Conservation (phyloP, 2,888 invertebrate genomes). For the Pycnomerus fuliginosus region DNA sequence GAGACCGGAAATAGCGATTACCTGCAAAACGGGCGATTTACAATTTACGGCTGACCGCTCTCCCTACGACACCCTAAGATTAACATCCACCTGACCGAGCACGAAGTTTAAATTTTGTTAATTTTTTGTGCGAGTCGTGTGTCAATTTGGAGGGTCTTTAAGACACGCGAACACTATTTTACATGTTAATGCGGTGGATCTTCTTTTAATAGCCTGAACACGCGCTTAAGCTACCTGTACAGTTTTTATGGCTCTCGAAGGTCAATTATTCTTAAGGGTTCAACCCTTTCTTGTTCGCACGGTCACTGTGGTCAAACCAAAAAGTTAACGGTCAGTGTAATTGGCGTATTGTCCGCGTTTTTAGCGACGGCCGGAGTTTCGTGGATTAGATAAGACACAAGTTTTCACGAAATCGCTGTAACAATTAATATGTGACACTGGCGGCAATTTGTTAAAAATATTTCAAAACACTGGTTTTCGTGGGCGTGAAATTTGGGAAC, state of each 20-base stretch:
- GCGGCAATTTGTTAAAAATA: too few relatives aligned
- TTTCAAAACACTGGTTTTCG: not conserved
- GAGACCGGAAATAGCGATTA: conserved; percentile 12
- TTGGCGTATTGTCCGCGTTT: conserved; percentile 24
- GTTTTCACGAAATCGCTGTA: too few relatives aligned
- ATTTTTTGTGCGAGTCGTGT: conserved; percentile 4
- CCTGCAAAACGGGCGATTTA: conserved; percentile 35
- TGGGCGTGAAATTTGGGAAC: not conserved
- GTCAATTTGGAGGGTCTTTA: conserved; percentile 20
- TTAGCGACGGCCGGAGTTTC: not conserved
- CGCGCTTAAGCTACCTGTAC: not conserved
- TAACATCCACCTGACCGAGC: conserved; percentile 18
- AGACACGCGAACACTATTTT: conserved; percentile 25
- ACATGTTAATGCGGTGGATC: conserved; percentile 36
- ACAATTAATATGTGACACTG: too few relatives aligned
- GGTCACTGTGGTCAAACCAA: conserved; percentile 33
- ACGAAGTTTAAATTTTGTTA: not conserved
- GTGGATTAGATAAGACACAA: not conserved
- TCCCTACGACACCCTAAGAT: conserved; percentile 34
- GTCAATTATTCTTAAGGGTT: conserved; percentile 23
- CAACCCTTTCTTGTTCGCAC: conserved; percentile 37
- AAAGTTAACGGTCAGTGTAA: conserved; percentile 32
- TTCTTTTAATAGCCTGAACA: conserved; percentile 38
- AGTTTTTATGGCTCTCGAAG: conserved; percentile 5
- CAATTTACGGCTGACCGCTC: conserved; percentile 34